Evolutionary conservation across 2,888 invertebrate genomes (phyloP), one percentile per base, ranked within the genome.

Genomic region (Leptinotarsa haldemani): DNA sequence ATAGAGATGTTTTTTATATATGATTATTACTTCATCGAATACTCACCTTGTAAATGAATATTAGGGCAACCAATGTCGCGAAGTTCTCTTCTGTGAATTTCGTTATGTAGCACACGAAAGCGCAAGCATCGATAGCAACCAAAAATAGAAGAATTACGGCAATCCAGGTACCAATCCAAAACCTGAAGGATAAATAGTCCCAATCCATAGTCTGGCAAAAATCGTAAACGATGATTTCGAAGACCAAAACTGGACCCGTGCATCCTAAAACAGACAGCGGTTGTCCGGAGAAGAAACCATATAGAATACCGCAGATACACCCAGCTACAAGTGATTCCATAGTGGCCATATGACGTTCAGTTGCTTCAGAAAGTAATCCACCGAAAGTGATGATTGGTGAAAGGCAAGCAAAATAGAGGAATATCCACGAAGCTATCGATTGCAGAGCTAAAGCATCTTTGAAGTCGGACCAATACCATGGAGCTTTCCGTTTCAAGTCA

Each of bases 311-410:
- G 85, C 97, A 97, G 9, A 98, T 93, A 85, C 97, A 97, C 74
- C 97, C 97, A 47, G 96, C 95, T 20, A 96, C 91, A 68, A 96
- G 88, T 0, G 95, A 97, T 87, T 97, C 97, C 94, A 96, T 94
- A 4, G 95, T 95, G 5, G 95, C 96, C 95, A 97, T 97, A 85
- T 97, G 94, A 52, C 73, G 70, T 64, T 95, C 96, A 0, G 99
- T 99, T 1, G 98, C 98, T 87, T 97, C 94, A 71, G 97, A 94
- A 70, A 99, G 89, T 22, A 99, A 89, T 18, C 97, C 97, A n/a
- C 98, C 99, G 85, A 99, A 99, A 1, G 99, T 99, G 77, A 99
- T 98, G 80, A 99, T 98, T 1, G 99, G 98, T 2, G 99, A 98
- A 67, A 99, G 90, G 86, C 98, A 97, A 50, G 98, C 98, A 85